Percentiles rank a stretch among this genome's conserved stretches.
Evolutionary conservation across 2,888 invertebrate genomes (phyloP).

Genomic region (Chalcis sispes): DNA sequence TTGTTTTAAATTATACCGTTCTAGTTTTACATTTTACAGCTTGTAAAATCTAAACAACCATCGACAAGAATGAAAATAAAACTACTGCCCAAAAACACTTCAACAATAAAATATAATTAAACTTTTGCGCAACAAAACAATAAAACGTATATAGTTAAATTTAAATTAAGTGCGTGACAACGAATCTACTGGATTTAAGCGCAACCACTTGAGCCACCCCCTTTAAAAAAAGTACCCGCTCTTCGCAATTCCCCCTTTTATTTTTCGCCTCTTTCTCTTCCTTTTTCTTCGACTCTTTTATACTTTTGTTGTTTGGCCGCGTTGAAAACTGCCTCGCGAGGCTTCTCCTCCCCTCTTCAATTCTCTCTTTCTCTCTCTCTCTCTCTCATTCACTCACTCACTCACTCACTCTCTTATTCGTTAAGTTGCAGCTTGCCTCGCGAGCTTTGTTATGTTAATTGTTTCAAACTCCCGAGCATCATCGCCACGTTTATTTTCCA

Average conservation of each 20-base stretch:
- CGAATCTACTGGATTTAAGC: background rate
- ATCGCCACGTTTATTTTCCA: constrained; percentile 74
- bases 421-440: constrained; percentile 32
- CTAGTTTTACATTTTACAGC: no score
- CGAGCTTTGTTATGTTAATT: constrained; percentile 75
- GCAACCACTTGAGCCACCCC: no score
- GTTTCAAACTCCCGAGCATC: constrained; percentile 74
- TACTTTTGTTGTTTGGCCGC: constrained; percentile 29
- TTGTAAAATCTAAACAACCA: no score
- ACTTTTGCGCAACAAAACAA: no score
- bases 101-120: no score
- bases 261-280: background rate
- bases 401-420: background rate
- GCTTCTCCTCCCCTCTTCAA: background rate
- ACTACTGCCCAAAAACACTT: no score
- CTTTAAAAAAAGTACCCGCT: background rate
- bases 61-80: no score
- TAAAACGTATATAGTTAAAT: no score
- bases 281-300: background rate
- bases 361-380: constrained; percentile 7
- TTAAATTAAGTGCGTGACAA: no score
- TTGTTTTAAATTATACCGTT: no score
- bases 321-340: constrained; percentile 6
- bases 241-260: background rate
- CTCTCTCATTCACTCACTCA: constrained; percentile 7